Evolutionary conservation across 1,140 invertebrate species (phyloP), one percentile per base, ranked within the genome.

Genomic region (Drosophila leontia): DNA sequence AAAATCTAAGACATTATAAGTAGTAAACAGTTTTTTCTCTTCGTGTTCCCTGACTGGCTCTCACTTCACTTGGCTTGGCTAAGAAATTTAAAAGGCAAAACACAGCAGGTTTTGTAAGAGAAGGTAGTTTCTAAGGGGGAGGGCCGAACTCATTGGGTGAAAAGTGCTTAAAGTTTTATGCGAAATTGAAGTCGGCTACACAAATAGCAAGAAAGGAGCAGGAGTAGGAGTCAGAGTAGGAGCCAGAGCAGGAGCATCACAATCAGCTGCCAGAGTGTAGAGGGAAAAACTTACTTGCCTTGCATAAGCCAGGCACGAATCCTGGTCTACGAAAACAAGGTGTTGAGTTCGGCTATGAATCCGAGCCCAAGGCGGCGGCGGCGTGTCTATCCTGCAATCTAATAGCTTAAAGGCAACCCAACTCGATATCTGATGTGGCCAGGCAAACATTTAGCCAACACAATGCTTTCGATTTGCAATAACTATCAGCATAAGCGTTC

Each of bases 111-210:
- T 29, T 13, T 32, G 48, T 17, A 29, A 32, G n/a, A 45, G 29
- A 47, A 34, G 39, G 59, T 55, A 75, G 71, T 62, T 37, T 26
- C 29, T 9, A 11, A 7, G 44, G 42, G 42, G 29, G 44, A 34
- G 29, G 26, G 19, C 8, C 19, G 15, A 41, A 48, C 48, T 58
- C 60, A 83, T 65, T 80, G 78, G 62, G 74, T 77, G 47, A 80
- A 87, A 88, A 88, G 84, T 88, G 62, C 74, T 87, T 88, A 83
- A 87, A 87, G 80, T 88, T 84, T 88, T 75, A 88, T 87, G 77
- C 55, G 80, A 87, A 88, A 88, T 87, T 80, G 56, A 88, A 88
- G 80, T 78, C 79, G 77, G 76, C 71, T 68, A 80, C 47, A 81
- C 64, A 82, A 81, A 82, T 71, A 81, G 51, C 39, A n/a, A 8